Evolutionary conservation across 92 coral and sea anemone species (phyloP).

Genomic region (Parazoanthus atlanticus): DNA sequence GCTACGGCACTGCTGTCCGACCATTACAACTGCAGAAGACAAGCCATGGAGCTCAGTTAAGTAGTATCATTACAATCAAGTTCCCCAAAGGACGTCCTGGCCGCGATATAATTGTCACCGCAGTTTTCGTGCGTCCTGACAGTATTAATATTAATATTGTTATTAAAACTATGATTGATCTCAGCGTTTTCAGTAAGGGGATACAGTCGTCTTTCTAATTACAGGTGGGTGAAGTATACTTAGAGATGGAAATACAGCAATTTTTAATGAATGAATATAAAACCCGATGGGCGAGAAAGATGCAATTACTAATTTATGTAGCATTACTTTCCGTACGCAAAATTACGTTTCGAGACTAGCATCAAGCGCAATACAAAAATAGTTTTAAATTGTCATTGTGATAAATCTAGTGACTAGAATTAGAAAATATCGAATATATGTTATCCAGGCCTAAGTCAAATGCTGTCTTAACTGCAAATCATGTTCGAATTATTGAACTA

Average conservation of each 20-base stretch:
- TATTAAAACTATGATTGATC: neutral
- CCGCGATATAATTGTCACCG: neutral
- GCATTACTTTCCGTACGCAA: neutral
- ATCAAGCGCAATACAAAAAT: too few relatives aligned
- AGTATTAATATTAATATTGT: too few relatives aligned
- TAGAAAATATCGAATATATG: too few relatives aligned
- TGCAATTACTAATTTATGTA: neutral
- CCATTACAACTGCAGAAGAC: neutral
- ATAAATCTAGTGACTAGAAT: neutral
- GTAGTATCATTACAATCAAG: neutral
- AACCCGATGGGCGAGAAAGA: neutral
- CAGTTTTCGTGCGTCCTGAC: neutral
- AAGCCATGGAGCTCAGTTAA: neutral
- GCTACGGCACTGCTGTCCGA: neutral
- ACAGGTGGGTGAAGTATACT: neutral
- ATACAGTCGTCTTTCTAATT: neutral
- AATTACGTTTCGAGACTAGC: neutral
- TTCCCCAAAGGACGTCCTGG: neutral
- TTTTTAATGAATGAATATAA: neutral
- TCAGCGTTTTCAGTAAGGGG: neutral
- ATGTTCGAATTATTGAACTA: neutral
- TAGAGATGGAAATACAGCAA: neutral
- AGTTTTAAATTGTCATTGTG: neutral
- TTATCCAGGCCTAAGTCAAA: neutral
- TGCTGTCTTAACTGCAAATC: neutral